Base-by-base conservation (phyloP, 2,797 vertebrate genomes). In the Acanthurus leucopareius region DNA sequence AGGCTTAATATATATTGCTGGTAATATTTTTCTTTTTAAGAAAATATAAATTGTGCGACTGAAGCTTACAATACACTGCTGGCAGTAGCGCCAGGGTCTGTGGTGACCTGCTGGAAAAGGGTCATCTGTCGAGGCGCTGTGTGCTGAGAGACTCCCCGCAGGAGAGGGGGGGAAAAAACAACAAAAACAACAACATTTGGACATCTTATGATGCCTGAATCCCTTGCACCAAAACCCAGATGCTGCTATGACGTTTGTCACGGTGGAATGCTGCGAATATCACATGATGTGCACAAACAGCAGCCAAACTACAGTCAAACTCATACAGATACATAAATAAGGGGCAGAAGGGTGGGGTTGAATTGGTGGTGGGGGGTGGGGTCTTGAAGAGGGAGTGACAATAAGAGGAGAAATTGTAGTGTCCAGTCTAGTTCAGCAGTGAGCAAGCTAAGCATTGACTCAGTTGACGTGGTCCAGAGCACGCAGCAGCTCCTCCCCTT, bases 11-110 rank as follows among this genome's bases (percentile, higher is more conserved):
- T 97, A 97, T 97, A 97, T 96, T 98, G 97, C 97, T 98, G 97
- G 97, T 97, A 97, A 97, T 93, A 90, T 87, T 91, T 91, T 90
- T 94, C 83, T 92, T 94, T 94, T 97, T 98, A 98, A 97, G 97
- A 99, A 99, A 99, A 99, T 98, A 98, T 94, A 96, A 97, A 97
- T 97, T 98, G 97, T 99, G 97, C 97, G 96, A 97, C 95, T 96
- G 95, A 97, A 97, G 97, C 97, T 93, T 98, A 98, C 96, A 96
- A 96, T 96, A 95, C 96, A 96, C 96, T 93, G 95, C 96, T 96
- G 96, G 94, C 95, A 96, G 91, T 97, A 96, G 95, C 94, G 93
- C 95, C 94, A 93, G 89, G 73, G 73, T 90, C 86, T 80, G 79
- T 86, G 82, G 77, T 77, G 90, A 92, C 91, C 89, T 79, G 89